These are phyloP conservation scores for Drosophila subsilvestris DNA, from an alignment of 2,888 invertebrate genomes.

Conservation along the genomic window DNA sequence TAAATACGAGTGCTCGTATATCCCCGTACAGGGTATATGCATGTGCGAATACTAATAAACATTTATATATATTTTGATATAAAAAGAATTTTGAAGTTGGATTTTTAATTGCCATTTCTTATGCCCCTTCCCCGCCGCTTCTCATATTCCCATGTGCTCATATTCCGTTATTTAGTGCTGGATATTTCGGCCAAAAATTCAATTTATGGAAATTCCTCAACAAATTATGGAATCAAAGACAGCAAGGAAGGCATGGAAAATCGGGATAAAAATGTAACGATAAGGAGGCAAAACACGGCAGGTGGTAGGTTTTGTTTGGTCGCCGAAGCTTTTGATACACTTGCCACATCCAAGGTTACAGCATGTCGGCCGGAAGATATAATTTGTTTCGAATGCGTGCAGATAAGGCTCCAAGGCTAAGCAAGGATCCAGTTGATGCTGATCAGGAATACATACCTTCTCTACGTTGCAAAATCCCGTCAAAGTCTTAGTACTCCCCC, in stretches of 20 bases:
- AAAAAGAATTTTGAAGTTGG: conserved; percentile 54
- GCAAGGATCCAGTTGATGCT: no score
- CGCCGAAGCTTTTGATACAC: not conserved
- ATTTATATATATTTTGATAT: conserved; percentile 75
- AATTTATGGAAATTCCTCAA: conserved; percentile 58
- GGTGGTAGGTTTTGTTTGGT: no score
- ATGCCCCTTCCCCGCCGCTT: conserved; percentile 27
- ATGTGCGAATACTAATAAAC: conserved; percentile 67
- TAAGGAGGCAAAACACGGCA: not conserved
- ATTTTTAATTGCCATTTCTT: conserved; percentile 52
- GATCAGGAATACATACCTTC: not conserved
- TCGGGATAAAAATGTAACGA: not conserved
- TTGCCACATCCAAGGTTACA: not conserved
- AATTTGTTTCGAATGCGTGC: no score
- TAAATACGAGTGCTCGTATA: conserved; percentile 19
- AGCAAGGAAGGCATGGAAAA: conserved; percentile 19
- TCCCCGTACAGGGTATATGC: conserved; percentile 34
- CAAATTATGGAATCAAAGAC: conserved; percentile 69
- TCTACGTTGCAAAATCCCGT: not conserved
- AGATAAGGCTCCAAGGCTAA: not conserved
- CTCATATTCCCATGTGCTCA: not conserved
- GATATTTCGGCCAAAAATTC: conserved; percentile 49
- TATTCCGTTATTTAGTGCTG: conserved; percentile 32
- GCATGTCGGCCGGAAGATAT: no score
- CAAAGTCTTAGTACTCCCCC: not conserved